Evolutionary conservation across 2,888 invertebrate genomes (phyloP), one percentile per base, ranked within the genome.

Genomic region (Serrognathus titanus): DNA sequence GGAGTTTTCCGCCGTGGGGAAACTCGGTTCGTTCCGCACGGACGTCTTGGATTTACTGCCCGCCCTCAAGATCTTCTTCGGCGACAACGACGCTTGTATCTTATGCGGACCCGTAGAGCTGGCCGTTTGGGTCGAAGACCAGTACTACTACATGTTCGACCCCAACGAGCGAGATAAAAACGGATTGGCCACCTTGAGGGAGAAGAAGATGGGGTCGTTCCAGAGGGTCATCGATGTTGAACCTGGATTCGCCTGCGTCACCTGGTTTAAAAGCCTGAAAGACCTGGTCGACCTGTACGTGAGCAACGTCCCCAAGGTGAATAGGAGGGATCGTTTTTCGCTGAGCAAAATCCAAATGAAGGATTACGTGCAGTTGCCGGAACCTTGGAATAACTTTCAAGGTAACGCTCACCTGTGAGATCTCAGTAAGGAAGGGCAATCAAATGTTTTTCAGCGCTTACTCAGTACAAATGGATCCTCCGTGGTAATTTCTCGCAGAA

Each of bases 61-160:
- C 3, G 79, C 77, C 11, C 57, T 80, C 16, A 66, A 66, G 11
- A 71, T 72, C 38, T 75, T 77, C 49, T 71, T 80, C 45, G 61
- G 69, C 36, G 70, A 71, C 6, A 65, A 74, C 51, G 77, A 78
- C 46, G 66, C 69, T 38, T 69, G 78, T 31, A 66, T 80, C 9
- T 57, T 80, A 1, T 61, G 69, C 9, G 80, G 80, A 0, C 79
- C 80, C 0, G 58, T 76, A 20, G 66, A 66, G 10, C 63, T 79
- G 3, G 75, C 78, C 0, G 66, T 79, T 8, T 80, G 80, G 79
- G 65, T 70, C 3, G 78, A 80, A 62, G 74, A 75, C 51, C 72
- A 69, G 5, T 47, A 66, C 2, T 80, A 67, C 58, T 80, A 75
- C 61, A 76, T 79, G 74, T 79, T 79, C 58, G 79, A 80, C 68